Percentiles rank a stretch among this genome's conserved stretches.
Evolutionary conservation across 2,888 invertebrate genomes (phyloP).

Genomic region (Salpingus planirostris): DNA sequence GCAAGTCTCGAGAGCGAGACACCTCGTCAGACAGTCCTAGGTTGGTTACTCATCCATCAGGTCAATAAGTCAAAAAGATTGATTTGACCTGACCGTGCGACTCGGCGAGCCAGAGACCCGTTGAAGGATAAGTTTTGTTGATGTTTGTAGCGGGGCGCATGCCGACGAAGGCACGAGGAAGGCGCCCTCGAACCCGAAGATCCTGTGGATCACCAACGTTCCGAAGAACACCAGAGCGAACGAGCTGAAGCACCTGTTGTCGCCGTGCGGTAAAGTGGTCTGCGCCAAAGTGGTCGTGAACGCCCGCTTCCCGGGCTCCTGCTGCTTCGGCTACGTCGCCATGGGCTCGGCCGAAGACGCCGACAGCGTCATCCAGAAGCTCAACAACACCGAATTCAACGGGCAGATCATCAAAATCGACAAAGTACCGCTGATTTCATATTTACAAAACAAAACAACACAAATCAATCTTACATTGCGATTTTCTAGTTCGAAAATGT

Average conservation of each 20-base stretch:
- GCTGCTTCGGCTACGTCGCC: constrained; percentile 93
- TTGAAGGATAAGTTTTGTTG: background rate
- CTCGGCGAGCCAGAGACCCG: background rate
- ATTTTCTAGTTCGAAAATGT: constrained; percentile 12
- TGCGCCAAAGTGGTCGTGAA: constrained; percentile 96
- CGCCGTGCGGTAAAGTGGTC: constrained; percentile 87
- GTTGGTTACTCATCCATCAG: background rate
- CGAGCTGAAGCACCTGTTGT: constrained; percentile 87
- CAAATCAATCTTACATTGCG: constrained; percentile 2
- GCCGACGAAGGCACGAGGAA: constrained; percentile 6
- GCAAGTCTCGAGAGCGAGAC: constrained; percentile 2
- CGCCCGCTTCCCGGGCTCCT: constrained; percentile 82
- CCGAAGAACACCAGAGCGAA: constrained; percentile 87
- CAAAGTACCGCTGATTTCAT: constrained; percentile 52
- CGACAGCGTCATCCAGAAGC: constrained; percentile 78
- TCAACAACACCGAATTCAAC: constrained; percentile 89
- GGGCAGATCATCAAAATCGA: constrained; percentile 93
- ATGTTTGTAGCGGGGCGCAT: constrained; percentile 1
- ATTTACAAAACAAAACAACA: too few species aligned
- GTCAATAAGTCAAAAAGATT: background rate
- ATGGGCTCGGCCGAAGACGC: constrained; percentile 88
- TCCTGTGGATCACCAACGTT: constrained; percentile 92
- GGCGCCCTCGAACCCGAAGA: constrained; percentile 42
- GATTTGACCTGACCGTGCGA: background rate
- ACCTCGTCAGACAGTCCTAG: constrained; percentile 1